Conservation (phyloP, 37 sponge, comb jelly and placozoan genomes). For the Lycopodina hypogea region DNA sequence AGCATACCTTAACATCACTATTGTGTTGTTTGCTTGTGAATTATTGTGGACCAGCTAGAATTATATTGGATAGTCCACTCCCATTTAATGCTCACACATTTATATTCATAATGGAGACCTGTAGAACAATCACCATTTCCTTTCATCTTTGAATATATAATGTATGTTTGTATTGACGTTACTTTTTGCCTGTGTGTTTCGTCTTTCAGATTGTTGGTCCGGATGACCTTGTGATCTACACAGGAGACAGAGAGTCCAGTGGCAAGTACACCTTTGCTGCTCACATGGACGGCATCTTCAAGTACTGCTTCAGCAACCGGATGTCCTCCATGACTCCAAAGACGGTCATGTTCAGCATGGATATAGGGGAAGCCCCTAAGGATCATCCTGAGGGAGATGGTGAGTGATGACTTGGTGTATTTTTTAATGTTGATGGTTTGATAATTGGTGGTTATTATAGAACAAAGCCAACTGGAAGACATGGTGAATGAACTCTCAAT, state of each 20-base stretch:
- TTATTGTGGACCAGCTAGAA: too few species aligned
- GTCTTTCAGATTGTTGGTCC: conserved; percentile 78
- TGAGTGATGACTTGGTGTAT: not conserved
- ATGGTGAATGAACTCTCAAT: conserved; percentile 82
- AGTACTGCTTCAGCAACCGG: conserved; percentile 95
- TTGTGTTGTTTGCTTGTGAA: too few species aligned
- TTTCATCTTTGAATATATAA: too few species aligned
- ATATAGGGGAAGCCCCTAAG: conserved; percentile 83
- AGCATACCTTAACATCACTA: too few species aligned
- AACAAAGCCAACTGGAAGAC: conserved; percentile 82
- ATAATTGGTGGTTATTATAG: conserved; percentile 9
- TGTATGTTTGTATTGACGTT: too few species aligned
- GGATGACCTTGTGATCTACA: conserved; percentile 79
- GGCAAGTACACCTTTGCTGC: conserved; percentile 98
- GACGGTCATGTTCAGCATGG: conserved; percentile 94
- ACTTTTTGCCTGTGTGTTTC: not conserved
- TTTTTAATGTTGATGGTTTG: not conserved
- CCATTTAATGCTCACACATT: too few species aligned
- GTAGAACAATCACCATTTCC: too few species aligned
- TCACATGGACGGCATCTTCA: conserved; percentile 93
- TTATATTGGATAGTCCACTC: too few species aligned
- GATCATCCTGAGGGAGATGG: conserved; percentile 56
- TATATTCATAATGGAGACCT: too few species aligned
- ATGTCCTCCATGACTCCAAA: conserved; percentile 99
- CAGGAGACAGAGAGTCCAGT: conserved; percentile 90